These are phyloP conservation scores for Gymnopithys bicolor DNA, from an alignment of 2,797 vertebrate species.

Conservation along the genomic window DNA sequence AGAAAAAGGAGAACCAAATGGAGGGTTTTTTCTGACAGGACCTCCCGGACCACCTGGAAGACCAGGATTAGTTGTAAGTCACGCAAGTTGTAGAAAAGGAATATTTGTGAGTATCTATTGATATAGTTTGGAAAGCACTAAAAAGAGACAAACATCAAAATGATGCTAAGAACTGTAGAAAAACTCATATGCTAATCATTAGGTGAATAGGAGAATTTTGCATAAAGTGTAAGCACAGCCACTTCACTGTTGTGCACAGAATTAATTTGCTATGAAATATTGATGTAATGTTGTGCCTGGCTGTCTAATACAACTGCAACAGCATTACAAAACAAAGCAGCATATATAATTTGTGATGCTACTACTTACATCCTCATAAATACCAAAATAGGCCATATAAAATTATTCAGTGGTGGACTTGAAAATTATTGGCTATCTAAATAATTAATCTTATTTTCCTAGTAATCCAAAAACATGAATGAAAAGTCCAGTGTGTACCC, in stretches of 20 bases:
- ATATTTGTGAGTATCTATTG: background rate
- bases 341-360: background rate
- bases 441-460: background rate
- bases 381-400: background rate
- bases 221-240: background rate
- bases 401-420: background rate
- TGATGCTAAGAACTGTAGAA: background rate
- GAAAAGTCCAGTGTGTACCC: background rate
- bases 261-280: background rate
- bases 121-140: background rate
- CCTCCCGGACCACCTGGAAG: conserved; percentile 84
- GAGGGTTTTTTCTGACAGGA: conserved; percentile 74
- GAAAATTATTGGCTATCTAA: background rate
- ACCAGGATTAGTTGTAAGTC: conserved; percentile 86
- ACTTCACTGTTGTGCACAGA: background rate
- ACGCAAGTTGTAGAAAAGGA: background rate
- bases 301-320: background rate
- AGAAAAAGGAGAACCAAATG: conserved; percentile 82
- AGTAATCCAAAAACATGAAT: background rate
- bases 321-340: background rate
- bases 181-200: background rate
- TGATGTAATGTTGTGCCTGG: background rate
- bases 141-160: background rate
- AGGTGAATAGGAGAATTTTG: background rate
- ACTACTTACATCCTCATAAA: background rate